Evolutionary conservation across 2,888 invertebrate genomes (phyloP).

Genomic region (Diplolepis rosae): DNA sequence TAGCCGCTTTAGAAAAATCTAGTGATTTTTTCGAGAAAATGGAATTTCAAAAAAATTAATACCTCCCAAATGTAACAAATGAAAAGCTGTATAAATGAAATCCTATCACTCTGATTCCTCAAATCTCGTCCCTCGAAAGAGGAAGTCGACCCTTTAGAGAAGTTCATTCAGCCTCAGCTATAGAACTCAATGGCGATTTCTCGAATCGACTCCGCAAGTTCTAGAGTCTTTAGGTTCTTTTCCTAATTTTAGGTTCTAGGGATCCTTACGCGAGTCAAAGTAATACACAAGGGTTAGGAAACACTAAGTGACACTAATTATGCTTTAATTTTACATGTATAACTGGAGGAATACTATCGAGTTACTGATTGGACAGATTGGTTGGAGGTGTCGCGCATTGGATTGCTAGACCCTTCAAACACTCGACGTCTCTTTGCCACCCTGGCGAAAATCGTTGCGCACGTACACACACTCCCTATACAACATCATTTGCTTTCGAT

Average conservation of each 20-base stretch:
- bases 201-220: slow-evolving; percentile 49
- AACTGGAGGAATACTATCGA: slow-evolving; percentile 71
- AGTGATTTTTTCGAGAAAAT: too few relatives aligned
- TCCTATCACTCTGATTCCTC: too few relatives aligned
- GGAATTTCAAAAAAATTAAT: too few relatives aligned
- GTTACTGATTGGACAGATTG: slow-evolving; percentile 72
- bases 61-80: too few relatives aligned
- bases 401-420: slow-evolving; percentile 53
- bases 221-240: too few relatives aligned
- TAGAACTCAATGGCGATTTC: slow-evolving; percentile 37
- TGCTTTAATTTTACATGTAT: slow-evolving; percentile 57
- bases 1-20: too few relatives aligned
- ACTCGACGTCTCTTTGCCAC: slow-evolving; percentile 37
- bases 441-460: slow-evolving; percentile 29
- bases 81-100: too few relatives aligned
- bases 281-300: slow-evolving; percentile 54
- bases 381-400: slow-evolving; percentile 61
- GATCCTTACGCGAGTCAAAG: slow-evolving; percentile 49
- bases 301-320: slow-evolving; percentile 69
- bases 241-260: too few relatives aligned
- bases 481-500: slow-evolving; percentile 44
- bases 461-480: slow-evolving; percentile 51
- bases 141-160: neutral
- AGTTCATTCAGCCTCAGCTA: slow-evolving; percentile 42
- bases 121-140: neutral